phyloP scores from a whole-genome alignment of 2,113 vertebrate genomes.

The Urocolius indicus region DNA sequence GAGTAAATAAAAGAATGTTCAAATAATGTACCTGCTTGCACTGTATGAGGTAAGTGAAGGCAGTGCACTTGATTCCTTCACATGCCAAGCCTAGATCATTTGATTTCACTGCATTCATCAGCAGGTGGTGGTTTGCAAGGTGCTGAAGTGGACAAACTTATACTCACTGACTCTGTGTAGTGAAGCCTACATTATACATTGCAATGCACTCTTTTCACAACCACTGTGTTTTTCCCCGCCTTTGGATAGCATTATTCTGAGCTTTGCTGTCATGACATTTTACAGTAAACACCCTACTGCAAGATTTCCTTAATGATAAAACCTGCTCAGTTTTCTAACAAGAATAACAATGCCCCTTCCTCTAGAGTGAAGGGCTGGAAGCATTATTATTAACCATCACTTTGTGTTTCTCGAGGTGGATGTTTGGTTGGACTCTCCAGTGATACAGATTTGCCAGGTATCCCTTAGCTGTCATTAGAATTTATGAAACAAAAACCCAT shows the following conservation, averaged over 20 bases:
- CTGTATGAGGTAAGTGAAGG: background rate
- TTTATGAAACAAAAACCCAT: slow-evolving; percentile 4
- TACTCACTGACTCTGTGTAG: background rate
- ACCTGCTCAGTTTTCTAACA: slow-evolving; percentile 5
- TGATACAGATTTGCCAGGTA: background rate
- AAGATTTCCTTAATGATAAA: slow-evolving; percentile 1
- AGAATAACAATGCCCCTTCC: background rate
- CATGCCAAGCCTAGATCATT: accelerated
- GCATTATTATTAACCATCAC: background rate
- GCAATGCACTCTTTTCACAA: background rate
- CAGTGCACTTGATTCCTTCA: background rate
- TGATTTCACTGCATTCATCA: background rate
- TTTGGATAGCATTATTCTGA: background rate
- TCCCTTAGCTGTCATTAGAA: slow-evolving; percentile 36
- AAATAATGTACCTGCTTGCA: background rate
- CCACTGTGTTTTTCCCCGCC: background rate
- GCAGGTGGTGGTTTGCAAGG: background rate
- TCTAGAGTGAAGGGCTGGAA: background rate
- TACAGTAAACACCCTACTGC: background rate
- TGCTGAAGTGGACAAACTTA: background rate
- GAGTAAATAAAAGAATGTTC: background rate
- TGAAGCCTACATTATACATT: background rate
- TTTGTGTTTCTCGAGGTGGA: background rate
- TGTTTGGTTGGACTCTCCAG: background rate
- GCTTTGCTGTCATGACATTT: background rate